Conservation (phyloP, 2,113 vertebrate species). For the Melospiza georgiana region DNA sequence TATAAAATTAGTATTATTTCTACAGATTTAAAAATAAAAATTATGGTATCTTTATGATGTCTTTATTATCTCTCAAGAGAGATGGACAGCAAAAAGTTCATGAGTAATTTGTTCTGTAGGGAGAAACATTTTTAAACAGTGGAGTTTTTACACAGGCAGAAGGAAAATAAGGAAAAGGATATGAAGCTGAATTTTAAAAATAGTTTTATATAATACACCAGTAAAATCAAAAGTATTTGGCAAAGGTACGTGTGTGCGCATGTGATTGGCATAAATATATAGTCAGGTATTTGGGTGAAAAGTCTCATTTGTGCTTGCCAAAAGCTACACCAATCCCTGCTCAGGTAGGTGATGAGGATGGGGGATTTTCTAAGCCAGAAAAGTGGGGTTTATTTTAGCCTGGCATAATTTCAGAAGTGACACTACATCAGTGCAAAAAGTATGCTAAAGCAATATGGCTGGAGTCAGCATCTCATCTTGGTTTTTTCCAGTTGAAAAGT, state of each 20-base stretch:
- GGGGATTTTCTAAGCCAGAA: conserved; percentile 22
- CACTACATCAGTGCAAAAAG: conserved; percentile 19
- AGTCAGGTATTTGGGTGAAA: conserved; percentile 28
- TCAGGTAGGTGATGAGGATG: not conserved
- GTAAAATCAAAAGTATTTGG: conserved; percentile 12
- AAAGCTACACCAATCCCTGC: conserved; percentile 32
- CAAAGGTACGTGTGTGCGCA: not conserved
- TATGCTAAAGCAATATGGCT: not conserved
- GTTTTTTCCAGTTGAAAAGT: not conserved
- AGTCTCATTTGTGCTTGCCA: conserved; percentile 26
- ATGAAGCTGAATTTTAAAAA: not conserved
- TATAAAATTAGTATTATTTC: not conserved
- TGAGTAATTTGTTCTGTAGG: not conserved
- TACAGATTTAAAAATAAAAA: not conserved
- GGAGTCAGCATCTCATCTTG: not conserved
- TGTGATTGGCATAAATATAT: not conserved
- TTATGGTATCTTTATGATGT: not conserved
- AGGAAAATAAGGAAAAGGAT: not conserved
- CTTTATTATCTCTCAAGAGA: not conserved
- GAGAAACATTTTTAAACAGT: not conserved
- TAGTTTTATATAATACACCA: conserved; percentile 9
- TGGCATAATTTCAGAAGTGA: conserved; percentile 51
- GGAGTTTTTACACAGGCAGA: not conserved
- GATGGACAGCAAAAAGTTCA: not conserved
- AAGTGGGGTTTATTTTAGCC: conserved; percentile 18